A percentile compares a stretch with the other conserved stretches of the same genome.
Conservation (phyloP, 2,888 invertebrate genomes). For the Lampropteryx suffumata region DNA sequence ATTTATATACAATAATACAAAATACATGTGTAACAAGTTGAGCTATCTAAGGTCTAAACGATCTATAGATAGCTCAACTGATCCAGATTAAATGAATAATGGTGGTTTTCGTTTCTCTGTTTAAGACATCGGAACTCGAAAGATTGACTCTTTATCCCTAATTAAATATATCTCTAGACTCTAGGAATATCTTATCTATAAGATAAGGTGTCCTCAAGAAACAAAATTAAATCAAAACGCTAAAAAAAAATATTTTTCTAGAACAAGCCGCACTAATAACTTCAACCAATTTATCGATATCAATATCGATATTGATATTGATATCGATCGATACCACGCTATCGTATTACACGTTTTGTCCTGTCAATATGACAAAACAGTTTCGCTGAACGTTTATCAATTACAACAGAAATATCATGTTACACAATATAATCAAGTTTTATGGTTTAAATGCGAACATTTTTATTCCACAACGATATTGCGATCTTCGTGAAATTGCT, state of each 20-base stretch:
- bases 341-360: constrained; percentile 23
- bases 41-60: too few relatives aligned
- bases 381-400: constrained; percentile 20
- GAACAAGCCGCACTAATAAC: constrained; percentile 9
- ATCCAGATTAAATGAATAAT: too few relatives aligned
- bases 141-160: too few relatives aligned
- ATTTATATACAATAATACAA: too few relatives aligned
- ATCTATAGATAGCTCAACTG: too few relatives aligned
- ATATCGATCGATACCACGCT: neutral
- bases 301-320: constrained; percentile 8
- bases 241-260: constrained; percentile 6
- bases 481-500: constrained; percentile 2
- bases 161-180: too few relatives aligned
- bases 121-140: too few relatives aligned
- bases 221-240: neutral
- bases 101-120: too few relatives aligned
- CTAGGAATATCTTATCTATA: too few relatives aligned
- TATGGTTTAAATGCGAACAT: constrained; percentile 9
- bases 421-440: constrained; percentile 22
- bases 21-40: too few relatives aligned
- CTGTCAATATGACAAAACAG: constrained; percentile 27
- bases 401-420: constrained; percentile 19
- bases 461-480: constrained; percentile 11
- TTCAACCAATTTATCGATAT: constrained; percentile 11
- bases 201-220: neutral